A percentile compares a stretch with the other conserved stretches of the same genome.
These are phyloP conservation scores for Petrocephalus zakoni DNA, from an alignment of 2,113 vertebrate species.

Conservation along the genomic window DNA sequence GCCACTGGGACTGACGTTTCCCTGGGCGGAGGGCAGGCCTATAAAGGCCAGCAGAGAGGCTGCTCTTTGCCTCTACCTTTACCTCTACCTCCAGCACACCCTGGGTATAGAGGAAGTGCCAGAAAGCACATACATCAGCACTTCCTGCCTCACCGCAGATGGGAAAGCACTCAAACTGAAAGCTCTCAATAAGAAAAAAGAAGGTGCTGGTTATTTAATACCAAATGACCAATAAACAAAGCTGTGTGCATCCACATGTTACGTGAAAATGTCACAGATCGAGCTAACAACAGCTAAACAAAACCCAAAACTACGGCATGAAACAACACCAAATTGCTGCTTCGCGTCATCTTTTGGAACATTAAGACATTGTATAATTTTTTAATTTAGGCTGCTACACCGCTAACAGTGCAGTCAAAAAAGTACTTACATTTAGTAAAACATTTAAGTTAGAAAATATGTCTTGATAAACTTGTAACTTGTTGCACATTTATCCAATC, in stretches of 20 bases:
- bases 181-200: neutral
- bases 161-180: neutral
- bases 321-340: neutral
- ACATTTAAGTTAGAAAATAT: neutral
- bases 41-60: neutral
- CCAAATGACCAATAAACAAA: neutral
- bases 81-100: neutral
- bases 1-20: neutral
- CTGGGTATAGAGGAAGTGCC: slow-evolving; percentile 17
- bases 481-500: neutral
- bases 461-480: neutral
- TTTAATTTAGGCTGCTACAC: neutral
- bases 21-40: neutral
- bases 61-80: neutral
- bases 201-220: neutral
- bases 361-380: neutral
- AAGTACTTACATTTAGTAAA: neutral
- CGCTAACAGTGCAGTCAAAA: neutral
- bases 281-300: neutral
- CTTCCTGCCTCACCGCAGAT: neutral
- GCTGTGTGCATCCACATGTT: too few relatives aligned
- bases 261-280: neutral
- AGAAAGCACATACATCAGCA: neutral
- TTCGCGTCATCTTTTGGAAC: neutral
- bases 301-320: neutral